These are phyloP conservation scores for Synergus laeviventris DNA, from an alignment of 2,888 invertebrate species.

Conservation along the genomic window DNA sequence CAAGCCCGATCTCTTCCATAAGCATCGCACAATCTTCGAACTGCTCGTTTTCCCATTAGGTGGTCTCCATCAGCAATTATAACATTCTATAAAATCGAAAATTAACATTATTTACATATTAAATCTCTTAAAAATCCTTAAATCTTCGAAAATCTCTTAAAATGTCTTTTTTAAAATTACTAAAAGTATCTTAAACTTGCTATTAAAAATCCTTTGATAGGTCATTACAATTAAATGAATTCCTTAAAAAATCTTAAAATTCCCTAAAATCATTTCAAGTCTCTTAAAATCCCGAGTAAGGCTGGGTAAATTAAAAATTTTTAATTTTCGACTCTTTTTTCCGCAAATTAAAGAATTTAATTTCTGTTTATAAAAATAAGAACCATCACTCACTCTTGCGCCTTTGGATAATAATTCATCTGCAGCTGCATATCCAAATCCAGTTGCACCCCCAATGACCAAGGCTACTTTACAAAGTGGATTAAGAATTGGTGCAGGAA, in stretches of 20 bases:
- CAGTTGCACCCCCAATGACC: slow-evolving; percentile 76
- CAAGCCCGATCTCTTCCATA: slow-evolving; percentile 70
- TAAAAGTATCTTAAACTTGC: too few species aligned
- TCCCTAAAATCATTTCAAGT: too few species aligned
- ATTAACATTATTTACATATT: not conserved
- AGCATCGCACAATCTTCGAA: slow-evolving; percentile 66
- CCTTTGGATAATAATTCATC: slow-evolving; percentile 75
- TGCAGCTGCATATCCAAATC: slow-evolving; percentile 76
- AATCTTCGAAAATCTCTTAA: too few species aligned
- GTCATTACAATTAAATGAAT: too few species aligned
- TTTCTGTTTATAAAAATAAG: not conserved
- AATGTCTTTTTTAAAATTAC: too few species aligned
- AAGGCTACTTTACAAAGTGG: slow-evolving; percentile 74
- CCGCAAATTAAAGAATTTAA: not conserved
- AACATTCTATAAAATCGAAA: slow-evolving; percentile 59
- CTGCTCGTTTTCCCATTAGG: slow-evolving; percentile 66
- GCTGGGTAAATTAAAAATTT: too few species aligned
- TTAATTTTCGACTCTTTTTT: not conserved
- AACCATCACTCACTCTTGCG: slow-evolving; percentile 64
- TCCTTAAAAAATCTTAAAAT: too few species aligned
- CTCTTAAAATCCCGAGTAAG: too few species aligned
- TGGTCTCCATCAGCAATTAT: slow-evolving; percentile 70
- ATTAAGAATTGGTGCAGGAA: slow-evolving; percentile 51
- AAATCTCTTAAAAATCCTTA: too few species aligned
- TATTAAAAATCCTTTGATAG: too few species aligned